Conservation (phyloP, 2,113 vertebrate species). For the Catharus minimus region DNA sequence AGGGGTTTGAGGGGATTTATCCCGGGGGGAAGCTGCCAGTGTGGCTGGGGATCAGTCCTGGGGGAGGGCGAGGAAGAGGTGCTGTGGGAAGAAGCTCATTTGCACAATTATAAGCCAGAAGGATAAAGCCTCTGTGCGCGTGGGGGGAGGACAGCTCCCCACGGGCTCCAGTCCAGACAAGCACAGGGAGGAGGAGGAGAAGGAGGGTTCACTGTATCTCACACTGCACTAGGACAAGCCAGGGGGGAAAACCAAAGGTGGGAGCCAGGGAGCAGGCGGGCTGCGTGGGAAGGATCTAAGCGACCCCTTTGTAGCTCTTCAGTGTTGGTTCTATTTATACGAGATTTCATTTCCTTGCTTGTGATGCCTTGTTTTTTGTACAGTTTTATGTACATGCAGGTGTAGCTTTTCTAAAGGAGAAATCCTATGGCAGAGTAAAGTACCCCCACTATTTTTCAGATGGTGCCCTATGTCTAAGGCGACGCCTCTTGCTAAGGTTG, state of each 20-base stretch:
- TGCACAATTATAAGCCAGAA: constrained; percentile 71
- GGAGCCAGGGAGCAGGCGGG: constrained; percentile 59
- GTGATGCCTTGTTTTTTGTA: constrained; percentile 96
- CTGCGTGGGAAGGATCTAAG: constrained; percentile 67
- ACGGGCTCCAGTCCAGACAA: constrained; percentile 59
- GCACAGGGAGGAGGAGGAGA: constrained; percentile 51
- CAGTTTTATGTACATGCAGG: constrained; percentile 98
- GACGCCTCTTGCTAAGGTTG: constrained; percentile 85
- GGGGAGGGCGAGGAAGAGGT: background rate
- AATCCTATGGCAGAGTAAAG: constrained; percentile 72
- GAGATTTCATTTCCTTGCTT: constrained; percentile 82
- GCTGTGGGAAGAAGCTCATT: constrained; percentile 53
- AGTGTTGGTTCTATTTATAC: constrained; percentile 92
- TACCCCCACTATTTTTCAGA: constrained; percentile 86
- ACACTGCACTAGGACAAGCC: constrained; percentile 69
- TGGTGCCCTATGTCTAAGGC: constrained; percentile 73
- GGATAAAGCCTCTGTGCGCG: constrained; percentile 58
- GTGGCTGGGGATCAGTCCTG: background rate
- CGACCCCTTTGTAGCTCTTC: constrained; percentile 82
- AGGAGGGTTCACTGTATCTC: constrained; percentile 27
- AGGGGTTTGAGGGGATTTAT: background rate
- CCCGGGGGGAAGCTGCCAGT: background rate
- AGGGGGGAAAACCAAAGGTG: constrained; percentile 73
- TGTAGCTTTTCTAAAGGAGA: constrained; percentile 88
- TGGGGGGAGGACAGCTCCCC: background rate